Percentiles rank a stretch among this genome's conserved stretches.
These are phyloP conservation scores for Solea solea DNA, from an alignment of 2,113 vertebrate genomes.

Conservation along the genomic window DNA sequence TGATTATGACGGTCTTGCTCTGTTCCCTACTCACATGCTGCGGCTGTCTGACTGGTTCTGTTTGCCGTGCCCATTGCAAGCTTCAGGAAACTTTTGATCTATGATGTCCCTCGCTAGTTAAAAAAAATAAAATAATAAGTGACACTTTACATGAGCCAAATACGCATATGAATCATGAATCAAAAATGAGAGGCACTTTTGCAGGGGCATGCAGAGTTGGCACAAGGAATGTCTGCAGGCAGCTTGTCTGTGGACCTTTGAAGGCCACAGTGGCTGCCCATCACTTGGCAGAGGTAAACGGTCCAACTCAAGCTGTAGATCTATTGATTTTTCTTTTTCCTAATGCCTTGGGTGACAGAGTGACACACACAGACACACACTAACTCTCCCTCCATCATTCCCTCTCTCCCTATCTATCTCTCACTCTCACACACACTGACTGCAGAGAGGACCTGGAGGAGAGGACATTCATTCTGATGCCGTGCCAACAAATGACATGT, in stretches of 20 bases:
- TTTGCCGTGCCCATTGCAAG: constrained; percentile 8
- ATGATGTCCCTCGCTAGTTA: constrained; percentile 8
- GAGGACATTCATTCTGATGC: constrained; percentile 55
- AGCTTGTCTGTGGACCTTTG: constrained; percentile 39
- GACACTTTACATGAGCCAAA: not conserved
- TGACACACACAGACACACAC: constrained; percentile 35
- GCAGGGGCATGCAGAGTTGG: constrained; percentile 15
- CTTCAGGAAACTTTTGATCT: constrained; percentile 64
- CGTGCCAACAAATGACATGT: constrained; percentile 40
- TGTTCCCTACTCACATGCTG: constrained; percentile 41
- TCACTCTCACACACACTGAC: constrained; percentile 9
- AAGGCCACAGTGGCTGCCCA: constrained; percentile 55
- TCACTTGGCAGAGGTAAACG: constrained; percentile 70
- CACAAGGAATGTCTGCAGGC: constrained; percentile 17
- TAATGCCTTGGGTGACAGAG: constrained; percentile 54
- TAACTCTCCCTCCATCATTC: constrained; percentile 51
- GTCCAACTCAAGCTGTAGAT: constrained; percentile 54
- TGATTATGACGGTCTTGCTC: constrained; percentile 68
- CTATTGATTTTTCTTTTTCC: constrained; percentile 70
- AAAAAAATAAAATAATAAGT: constrained; percentile 4
- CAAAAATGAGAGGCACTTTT: constrained; percentile 21
- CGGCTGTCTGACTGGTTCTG: constrained; percentile 5
- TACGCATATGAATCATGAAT: constrained; percentile 7
- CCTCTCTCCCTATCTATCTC: constrained; percentile 19
- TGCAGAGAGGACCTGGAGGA: constrained; percentile 53